These are phyloP conservation scores for Trichomalopsis sarcophagae DNA, from an alignment of 1,140 invertebrate species.

Conservation along the genomic window DNA sequence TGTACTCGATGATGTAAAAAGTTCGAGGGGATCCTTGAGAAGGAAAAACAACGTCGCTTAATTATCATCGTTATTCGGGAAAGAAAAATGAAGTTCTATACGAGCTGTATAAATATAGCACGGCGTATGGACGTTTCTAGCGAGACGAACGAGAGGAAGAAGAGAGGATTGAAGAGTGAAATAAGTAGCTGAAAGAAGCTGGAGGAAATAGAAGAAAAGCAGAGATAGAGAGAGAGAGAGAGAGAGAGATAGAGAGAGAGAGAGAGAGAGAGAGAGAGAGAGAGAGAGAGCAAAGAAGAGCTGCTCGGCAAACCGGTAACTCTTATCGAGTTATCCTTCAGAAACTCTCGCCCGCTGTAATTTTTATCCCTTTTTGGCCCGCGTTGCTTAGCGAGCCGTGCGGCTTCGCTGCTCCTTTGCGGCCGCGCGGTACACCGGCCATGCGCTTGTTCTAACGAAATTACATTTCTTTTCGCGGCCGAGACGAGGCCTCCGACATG, in stretches of 20 bases:
- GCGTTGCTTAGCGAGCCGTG: not conserved
- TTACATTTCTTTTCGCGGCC: constrained; percentile 12
- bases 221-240: not conserved
- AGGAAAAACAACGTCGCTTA: not conserved
- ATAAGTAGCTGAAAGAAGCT: constrained; percentile 51
- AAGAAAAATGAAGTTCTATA: not conserved
- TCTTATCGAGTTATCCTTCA: constrained; percentile 58
- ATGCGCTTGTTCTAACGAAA: constrained; percentile 17
- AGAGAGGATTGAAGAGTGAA: not conserved
- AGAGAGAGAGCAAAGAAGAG: constrained; percentile 31
- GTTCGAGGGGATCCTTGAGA: not conserved
- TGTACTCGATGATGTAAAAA: not conserved
- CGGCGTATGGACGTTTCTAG: not conserved
- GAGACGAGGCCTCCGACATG: not conserved
- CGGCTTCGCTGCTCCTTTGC: not conserved
- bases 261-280: constrained; percentile 23
- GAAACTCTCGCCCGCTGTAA: constrained; percentile 47
- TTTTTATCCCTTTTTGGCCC: not conserved
- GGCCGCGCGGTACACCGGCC: too few species aligned
- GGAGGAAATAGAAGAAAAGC: constrained; percentile 21
- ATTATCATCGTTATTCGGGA: constrained; percentile 58
- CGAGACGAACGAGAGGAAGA: not conserved
- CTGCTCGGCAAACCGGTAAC: constrained; percentile 53
- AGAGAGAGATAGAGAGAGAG: not conserved
- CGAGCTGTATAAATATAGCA: not conserved